Evolutionary conservation across 2,888 invertebrate species (phyloP).

Genomic region (Hemithea aestivaria): DNA sequence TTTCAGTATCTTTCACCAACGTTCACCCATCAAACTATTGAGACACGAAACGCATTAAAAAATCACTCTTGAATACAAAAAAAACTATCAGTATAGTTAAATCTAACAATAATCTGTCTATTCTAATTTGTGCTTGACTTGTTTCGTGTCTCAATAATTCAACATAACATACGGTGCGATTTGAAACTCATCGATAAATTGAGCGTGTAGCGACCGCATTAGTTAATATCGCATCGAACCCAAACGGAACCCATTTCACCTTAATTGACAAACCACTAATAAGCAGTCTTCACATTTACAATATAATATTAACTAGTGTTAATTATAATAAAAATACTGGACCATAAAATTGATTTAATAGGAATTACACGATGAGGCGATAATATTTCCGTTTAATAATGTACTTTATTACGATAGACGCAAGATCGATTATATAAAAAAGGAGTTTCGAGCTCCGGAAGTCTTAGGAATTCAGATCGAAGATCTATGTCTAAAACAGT

Average conservation of each 20-base stretch:
- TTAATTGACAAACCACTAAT: conserved; percentile 72
- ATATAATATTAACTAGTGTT: conserved; percentile 49
- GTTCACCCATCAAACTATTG: conserved; percentile 27
- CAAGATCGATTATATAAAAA: conserved; percentile 11
- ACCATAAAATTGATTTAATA: conserved; percentile 72
- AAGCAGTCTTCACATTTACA: conserved; percentile 71
- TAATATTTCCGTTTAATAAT: conserved; percentile 24
- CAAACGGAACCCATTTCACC: conserved; percentile 39
- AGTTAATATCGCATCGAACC: conserved; percentile 28
- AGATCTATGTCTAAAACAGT: conserved; percentile 12
- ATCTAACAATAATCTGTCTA: conserved; percentile 13
- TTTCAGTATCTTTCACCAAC: conserved; percentile 25
- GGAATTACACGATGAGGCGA: conserved; percentile 49
- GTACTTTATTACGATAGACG: conserved; percentile 26
- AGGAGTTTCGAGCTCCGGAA: conserved; percentile 12
- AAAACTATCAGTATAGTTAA: conserved; percentile 6
- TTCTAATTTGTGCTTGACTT: conserved; percentile 20
- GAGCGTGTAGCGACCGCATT: background rate
- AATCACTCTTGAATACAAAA: conserved; percentile 4
- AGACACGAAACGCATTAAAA: conserved; percentile 17
- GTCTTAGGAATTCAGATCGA: conserved; percentile 13
- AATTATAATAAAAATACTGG: conserved; percentile 70
- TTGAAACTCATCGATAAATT: conserved; percentile 4
- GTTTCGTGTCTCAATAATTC: conserved; percentile 15
- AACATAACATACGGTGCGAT: conserved; percentile 9